A percentile compares a stretch with the other conserved stretches of the same genome.
These are phyloP conservation scores for Hydropsyche tenuis DNA, from an alignment of 1,140 invertebrate species.

Conservation along the genomic window DNA sequence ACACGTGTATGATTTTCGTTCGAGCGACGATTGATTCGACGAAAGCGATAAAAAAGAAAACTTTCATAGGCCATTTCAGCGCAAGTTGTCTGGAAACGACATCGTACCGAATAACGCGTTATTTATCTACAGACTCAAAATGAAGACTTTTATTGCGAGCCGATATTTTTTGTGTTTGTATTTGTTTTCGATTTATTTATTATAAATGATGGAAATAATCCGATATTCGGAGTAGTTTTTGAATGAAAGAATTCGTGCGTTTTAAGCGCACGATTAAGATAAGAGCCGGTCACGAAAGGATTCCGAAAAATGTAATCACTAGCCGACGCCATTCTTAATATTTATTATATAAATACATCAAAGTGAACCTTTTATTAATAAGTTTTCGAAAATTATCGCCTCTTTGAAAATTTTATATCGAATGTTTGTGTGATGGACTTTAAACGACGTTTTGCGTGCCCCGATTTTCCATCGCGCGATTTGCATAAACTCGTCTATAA, in stretches of 20 bases:
- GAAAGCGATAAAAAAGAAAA: conserved; percentile 9
- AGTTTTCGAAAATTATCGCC: too few relatives aligned
- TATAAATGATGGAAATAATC: too few relatives aligned
- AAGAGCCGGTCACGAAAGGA: conserved; percentile 11
- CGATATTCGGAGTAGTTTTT: too few relatives aligned
- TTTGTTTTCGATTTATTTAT: too few relatives aligned
- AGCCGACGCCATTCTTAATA: background rate
- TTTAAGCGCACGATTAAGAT: background rate
- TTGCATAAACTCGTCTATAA: conserved; percentile 13
- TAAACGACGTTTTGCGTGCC: conserved; percentile 8
- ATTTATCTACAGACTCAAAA: conserved; percentile 4
- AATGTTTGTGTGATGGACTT: background rate
- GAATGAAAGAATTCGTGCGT: background rate
- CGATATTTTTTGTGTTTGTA: too few relatives aligned
- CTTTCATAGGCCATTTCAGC: conserved; percentile 20
- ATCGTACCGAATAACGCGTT: conserved; percentile 1
- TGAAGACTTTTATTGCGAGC: conserved; percentile 14
- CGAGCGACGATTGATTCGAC: background rate
- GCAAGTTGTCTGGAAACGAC: conserved; percentile 17
- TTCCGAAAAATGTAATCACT: background rate
- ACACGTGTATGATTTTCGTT: background rate
- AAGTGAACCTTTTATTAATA: too few relatives aligned
- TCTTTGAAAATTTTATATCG: too few relatives aligned
- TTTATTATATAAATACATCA: too few relatives aligned
- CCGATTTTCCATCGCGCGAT: background rate